These are phyloP conservation scores for Neosilurus hyrtlii DNA, from an alignment of 2,797 vertebrate genomes.

Conservation along the genomic window DNA sequence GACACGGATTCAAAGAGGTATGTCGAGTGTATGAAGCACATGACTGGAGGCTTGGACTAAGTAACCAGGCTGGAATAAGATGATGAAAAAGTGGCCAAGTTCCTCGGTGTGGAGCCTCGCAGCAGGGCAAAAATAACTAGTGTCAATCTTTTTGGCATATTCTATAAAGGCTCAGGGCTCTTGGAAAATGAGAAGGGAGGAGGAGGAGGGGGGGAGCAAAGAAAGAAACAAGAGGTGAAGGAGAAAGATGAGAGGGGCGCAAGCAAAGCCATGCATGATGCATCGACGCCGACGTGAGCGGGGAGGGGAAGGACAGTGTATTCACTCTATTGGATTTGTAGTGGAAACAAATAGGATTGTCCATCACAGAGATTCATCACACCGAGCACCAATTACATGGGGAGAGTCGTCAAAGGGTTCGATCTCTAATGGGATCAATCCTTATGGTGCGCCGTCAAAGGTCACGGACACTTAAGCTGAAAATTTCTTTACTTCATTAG, in stretches of 20 bases:
- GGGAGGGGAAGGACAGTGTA: conserved; percentile 41
- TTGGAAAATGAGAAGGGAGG: conserved; percentile 34
- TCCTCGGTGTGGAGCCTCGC: conserved; percentile 24
- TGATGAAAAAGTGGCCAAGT: conserved; percentile 46
- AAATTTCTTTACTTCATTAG: background rate
- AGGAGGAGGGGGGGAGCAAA: background rate
- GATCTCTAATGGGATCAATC: conserved; percentile 67
- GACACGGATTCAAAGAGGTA: conserved; percentile 41
- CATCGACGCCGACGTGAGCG: conserved; percentile 42
- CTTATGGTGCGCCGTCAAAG: conserved; percentile 41
- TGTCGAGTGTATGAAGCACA: conserved; percentile 30
- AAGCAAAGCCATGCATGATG: conserved; percentile 47
- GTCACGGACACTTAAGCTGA: conserved; percentile 30
- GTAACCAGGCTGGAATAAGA: conserved; percentile 37
- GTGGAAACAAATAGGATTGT: conserved; percentile 67
- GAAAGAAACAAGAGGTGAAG: conserved; percentile 11
- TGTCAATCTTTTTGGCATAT: conserved; percentile 53
- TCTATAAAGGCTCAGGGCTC: conserved; percentile 46
- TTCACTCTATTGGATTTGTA: conserved; percentile 67
- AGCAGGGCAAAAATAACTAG: conserved; percentile 36
- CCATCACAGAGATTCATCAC: conserved; percentile 61
- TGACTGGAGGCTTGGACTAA: conserved; percentile 37
- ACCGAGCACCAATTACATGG: conserved; percentile 52
- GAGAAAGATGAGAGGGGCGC: conserved; percentile 34
- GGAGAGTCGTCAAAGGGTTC: conserved; percentile 58